Percentiles rank a stretch among this genome's conserved stretches.
phyloP scores from a whole-genome alignment of 2,888 invertebrate genomes.

The Thereva nobilitata region DNA sequence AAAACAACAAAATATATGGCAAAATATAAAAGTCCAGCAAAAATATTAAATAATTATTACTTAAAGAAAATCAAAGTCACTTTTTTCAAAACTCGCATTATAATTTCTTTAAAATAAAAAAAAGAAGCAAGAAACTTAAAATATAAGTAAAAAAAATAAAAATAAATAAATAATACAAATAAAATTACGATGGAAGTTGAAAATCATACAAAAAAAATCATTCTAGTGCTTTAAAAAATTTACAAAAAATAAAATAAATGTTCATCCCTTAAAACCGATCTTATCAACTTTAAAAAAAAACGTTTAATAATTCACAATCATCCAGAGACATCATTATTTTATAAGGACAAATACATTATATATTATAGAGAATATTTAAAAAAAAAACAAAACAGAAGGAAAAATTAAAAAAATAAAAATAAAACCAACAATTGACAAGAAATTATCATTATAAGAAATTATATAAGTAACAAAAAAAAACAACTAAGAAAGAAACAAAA shows the following conservation, averaged over 20 bases:
- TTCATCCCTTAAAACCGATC: slow-evolving; percentile 20
- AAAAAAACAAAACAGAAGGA: not conserved
- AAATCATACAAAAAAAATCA: not conserved
- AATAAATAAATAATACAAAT: slow-evolving; percentile 6
- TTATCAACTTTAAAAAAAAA: slow-evolving; percentile 21
- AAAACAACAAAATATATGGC: too few species aligned
- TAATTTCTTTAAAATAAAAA: slow-evolving; percentile 6
- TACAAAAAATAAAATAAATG: slow-evolving; percentile 22
- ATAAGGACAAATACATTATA: not conserved
- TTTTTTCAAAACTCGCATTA: slow-evolving; percentile 12
- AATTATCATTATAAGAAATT: slow-evolving; percentile 12
- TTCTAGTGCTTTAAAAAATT: slow-evolving; percentile 32
- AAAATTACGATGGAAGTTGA: slow-evolving; percentile 10
- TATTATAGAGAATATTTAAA: too few species aligned
- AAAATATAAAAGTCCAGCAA: too few species aligned
- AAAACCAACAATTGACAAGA: not conserved
- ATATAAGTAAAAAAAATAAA: not conserved
- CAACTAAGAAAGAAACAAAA: too few species aligned
- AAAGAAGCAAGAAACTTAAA: not conserved
- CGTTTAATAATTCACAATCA: slow-evolving; percentile 23
- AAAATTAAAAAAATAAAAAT: slow-evolving; percentile 21
- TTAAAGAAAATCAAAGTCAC: not conserved
- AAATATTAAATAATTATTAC: too few species aligned
- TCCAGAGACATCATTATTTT: slow-evolving; percentile 21
- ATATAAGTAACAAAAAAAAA: slow-evolving; percentile 1